Base-by-base conservation (phyloP, 2,888 invertebrate genomes). In the Leucania comma region DNA sequence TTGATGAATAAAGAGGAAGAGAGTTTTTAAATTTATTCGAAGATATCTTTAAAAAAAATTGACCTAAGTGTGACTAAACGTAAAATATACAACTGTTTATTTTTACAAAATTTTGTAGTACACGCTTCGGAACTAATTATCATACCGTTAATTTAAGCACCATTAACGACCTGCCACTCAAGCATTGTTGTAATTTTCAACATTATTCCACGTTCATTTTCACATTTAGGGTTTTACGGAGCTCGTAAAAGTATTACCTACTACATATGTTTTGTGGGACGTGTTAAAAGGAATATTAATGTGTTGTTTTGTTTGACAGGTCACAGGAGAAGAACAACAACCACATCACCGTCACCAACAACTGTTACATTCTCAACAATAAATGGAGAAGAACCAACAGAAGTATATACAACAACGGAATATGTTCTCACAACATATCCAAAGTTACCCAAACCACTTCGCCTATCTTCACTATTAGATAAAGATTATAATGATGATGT, bases 251-350 rank as follows among this genome's bases (percentile, higher is more conserved):
- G n/a, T 42, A 54, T 53, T 38, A 59, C 29, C 70, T 32, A n/a
- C 17, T 5, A 48, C 53, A 17, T 54, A 9, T 69, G 20, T 60
- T 70, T 22, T 35, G 32, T 32, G 6, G 4, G 32, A 57, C n/a
- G 35, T 3, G 2, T 22, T 29, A n/a, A 12, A 17, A 17, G 0
- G 1, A n/a, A 54, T 48, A 17, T 38, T 38, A 48, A 71, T 24
- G 17, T 29, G 3, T 48, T 17, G 20, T 75, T 54, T 65, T 75
- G 58, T 69, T 72, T 85, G 58, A 56, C 91, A 96, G 95, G 95
- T 88, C 95, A 95, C 85, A 93, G 94, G 86, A 93, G 95, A 94
- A 95, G 95, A 93, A 95, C 93, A 60, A 92, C 93, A 35, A 92
- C 95, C n/a, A 92, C 82, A 46, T 72, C 86, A 59, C 61, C 94